Base-by-base conservation (phyloP, 1,140 invertebrate species). In the Drosophila repletoides region DNA sequence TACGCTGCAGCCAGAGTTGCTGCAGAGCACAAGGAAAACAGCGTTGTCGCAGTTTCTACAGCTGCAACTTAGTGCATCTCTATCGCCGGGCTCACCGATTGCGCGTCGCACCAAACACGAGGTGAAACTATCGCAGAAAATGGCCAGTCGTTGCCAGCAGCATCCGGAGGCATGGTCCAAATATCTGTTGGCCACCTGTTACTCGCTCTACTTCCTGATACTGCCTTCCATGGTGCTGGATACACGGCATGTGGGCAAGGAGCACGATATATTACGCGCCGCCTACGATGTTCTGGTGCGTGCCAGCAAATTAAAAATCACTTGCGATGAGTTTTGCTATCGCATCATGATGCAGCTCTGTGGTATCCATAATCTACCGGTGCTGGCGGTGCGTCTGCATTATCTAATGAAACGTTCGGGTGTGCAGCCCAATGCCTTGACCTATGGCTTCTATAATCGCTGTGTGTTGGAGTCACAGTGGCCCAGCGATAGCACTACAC, bases 321-420 rank as follows among this genome's bases (percentile, higher is more conserved):
- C 96, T 12, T 96, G 96, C 84, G 98, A 99, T 92, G 98, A 99
- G 93, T 95, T 99, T 51, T 99, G 98, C 91, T 99, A 99, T 90
- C 93, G 98, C 72, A 96, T 99, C 21, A 96, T 99, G 94, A 99
- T 99, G 96, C 97, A 99, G 91, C 93, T 99, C 1, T 99, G 98
- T 91, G 98, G 98, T 5, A 94, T 97, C 60, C 97, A 99, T 88
- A 95, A 96, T 58, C 93, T 98, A 80, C 98, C 98, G 1, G 95
- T 97, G 33, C 91, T 99, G 68, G 98, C 98, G 3, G 97, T 99
- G 0, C 97, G 98, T 90, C 93, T 99, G 28, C 92, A 99, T 52
- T 96, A 97, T 79, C 94, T 98, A 48, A 99, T 99, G 98, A 98
- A 98, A 90, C 93, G 95, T n/a, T 94, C 94, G 46, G 97, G 97